These are phyloP conservation scores for Napeogenes inachia DNA, from an alignment of 2,888 invertebrate species.

Conservation along the genomic window DNA sequence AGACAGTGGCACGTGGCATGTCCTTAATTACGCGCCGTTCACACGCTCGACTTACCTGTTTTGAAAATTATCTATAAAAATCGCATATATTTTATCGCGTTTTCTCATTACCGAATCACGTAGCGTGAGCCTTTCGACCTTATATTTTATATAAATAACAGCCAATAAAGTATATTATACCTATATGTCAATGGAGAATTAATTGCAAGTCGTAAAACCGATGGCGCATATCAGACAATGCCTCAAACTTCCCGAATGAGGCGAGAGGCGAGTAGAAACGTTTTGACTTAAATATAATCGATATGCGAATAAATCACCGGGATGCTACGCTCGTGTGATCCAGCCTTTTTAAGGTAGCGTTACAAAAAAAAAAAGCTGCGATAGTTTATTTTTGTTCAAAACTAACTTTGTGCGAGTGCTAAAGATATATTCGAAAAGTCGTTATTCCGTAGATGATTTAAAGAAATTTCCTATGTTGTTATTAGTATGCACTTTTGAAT, in stretches of 20 bases:
- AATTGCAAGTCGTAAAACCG: slow-evolving; percentile 64
- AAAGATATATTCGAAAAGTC: too few relatives aligned
- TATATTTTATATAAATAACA: neutral
- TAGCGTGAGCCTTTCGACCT: neutral
- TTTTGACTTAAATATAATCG: slow-evolving; percentile 53
- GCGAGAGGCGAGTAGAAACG: slow-evolving; percentile 52
- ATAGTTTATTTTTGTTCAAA: neutral
- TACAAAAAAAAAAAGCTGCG: slow-evolving; percentile 32
- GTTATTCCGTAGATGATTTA: too few relatives aligned
- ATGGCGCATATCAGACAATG: slow-evolving; percentile 48
- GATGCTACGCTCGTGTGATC: slow-evolving; percentile 57
- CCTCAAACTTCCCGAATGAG: slow-evolving; percentile 37
- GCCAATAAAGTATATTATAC: slow-evolving; percentile 35
- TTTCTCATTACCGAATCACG: neutral
- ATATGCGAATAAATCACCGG: slow-evolving; percentile 58
- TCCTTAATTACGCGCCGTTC: slow-evolving; percentile 30
- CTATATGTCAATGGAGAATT: slow-evolving; percentile 58
- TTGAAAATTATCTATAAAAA: neutral
- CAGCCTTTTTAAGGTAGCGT: slow-evolving; percentile 38
- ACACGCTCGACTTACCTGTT: slow-evolving; percentile 40
- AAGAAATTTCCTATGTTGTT: too few relatives aligned
- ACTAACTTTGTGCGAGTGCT: too few relatives aligned
- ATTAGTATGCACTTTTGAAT: neutral
- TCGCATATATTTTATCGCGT: neutral
- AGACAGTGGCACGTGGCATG: slow-evolving; percentile 47